Evolutionary conservation across 2,888 invertebrate genomes (phyloP).

Genomic region (Melinopterus prodromus): DNA sequence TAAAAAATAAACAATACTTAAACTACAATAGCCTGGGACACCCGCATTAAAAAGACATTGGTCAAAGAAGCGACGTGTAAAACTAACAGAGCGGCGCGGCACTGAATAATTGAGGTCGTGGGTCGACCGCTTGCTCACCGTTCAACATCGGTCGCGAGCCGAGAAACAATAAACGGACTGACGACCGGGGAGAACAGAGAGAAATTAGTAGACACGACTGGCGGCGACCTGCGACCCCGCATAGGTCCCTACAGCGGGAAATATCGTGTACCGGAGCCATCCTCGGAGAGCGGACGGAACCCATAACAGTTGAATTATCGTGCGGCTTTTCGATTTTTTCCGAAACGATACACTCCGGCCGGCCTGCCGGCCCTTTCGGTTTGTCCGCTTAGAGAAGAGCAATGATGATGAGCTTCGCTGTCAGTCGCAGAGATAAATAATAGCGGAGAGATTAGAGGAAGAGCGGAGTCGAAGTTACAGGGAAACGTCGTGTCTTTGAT

Average conservation of each 20-base stretch:
- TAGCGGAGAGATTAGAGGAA: not conserved
- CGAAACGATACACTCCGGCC: not conserved
- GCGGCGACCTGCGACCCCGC: slow-evolving; percentile 22
- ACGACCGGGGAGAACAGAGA: slow-evolving; percentile 16
- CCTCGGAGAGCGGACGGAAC: not conserved
- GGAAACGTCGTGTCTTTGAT: not conserved
- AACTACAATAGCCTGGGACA: not conserved
- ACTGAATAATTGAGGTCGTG: slow-evolving; percentile 55
- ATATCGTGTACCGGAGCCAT: slow-evolving; percentile 15
- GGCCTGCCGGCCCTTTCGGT: not conserved
- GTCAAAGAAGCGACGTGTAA: not conserved
- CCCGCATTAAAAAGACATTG: not conserved
- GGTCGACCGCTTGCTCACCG: slow-evolving; percentile 49
- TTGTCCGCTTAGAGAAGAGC: not conserved
- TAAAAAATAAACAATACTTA: no score
- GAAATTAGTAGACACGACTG: slow-evolving; percentile 27
- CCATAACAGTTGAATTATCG: not conserved
- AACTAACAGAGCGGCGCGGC: slow-evolving; percentile 38
- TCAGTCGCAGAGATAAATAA: not conserved
- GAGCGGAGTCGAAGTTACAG: not conserved
- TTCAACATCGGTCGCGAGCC: slow-evolving; percentile 8
- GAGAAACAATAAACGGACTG: slow-evolving; percentile 20
- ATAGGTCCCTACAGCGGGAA: slow-evolving; percentile 18
- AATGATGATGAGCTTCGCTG: not conserved
- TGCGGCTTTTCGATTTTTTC: slow-evolving; percentile 4